Evolutionary conservation across 2,797 vertebrate species (phyloP).

Genomic region (Sebastiscus albofasciatus): DNA sequence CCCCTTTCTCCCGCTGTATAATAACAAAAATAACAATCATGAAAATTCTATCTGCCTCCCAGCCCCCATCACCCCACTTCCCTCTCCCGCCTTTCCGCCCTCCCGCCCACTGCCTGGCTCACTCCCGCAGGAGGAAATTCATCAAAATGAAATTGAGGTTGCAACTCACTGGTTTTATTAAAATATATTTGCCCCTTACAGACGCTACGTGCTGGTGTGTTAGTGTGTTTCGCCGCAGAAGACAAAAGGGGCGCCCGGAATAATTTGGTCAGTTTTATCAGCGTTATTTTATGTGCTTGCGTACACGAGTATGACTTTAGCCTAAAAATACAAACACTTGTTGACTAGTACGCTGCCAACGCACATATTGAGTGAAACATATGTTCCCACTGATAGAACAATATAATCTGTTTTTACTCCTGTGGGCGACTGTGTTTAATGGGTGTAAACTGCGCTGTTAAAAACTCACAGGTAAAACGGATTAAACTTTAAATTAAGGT

Average conservation of each 20-base stretch:
- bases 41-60: slow-evolving; percentile 95
- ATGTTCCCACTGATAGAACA: background rate
- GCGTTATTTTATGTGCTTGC: slow-evolving; percentile 13
- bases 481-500: background rate
- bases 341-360: slow-evolving; percentile 32
- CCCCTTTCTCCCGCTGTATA: slow-evolving; percentile 72
- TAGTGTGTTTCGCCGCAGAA: slow-evolving; percentile 40
- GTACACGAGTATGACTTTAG: slow-evolving; percentile 22
- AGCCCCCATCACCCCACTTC: slow-evolving; percentile 77
- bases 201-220: slow-evolving; percentile 53
- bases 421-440: background rate
- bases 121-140: slow-evolving; percentile 94
- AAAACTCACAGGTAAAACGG: background rate
- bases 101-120: slow-evolving; percentile 71
- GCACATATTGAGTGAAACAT: background rate
- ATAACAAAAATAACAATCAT: slow-evolving; percentile 90
- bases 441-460: background rate
- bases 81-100: slow-evolving; percentile 59
- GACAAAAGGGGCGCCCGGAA: slow-evolving; percentile 57
- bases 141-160: slow-evolving; percentile 99
- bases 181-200: slow-evolving; percentile 86
- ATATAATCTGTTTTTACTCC: background rate
- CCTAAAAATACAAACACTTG: slow-evolving; percentile 61
- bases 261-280: slow-evolving; percentile 66
- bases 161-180: slow-evolving; percentile 99